Evolutionary conservation across 37 sponge, comb jelly and placozoan species (phyloP).

Genomic region (Ephydatia muelleri): DNA sequence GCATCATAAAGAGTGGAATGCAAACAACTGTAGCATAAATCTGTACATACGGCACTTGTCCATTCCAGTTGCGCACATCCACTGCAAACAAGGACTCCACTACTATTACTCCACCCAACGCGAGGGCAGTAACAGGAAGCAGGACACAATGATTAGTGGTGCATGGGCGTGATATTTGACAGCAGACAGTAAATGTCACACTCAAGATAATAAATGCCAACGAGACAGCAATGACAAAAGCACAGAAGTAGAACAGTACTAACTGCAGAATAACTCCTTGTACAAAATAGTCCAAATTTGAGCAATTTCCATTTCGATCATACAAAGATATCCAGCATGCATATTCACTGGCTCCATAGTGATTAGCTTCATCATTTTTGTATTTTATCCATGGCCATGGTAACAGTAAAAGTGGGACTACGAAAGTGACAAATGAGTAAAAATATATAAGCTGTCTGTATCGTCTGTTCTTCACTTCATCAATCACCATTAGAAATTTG

Average conservation of each 20-base stretch:
- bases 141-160: background rate
- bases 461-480: background rate
- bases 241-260: background rate
- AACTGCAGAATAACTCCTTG: too few relatives aligned
- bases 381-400: background rate
- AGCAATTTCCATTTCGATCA: background rate
- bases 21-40: background rate
- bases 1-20: background rate
- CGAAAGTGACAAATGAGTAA: background rate
- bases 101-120: background rate
- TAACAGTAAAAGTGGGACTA: background rate
- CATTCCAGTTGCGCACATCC: background rate
- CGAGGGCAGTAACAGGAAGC: background rate
- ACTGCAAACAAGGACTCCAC: background rate
- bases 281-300: background rate
- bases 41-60: background rate
- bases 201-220: background rate
- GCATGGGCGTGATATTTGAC: background rate
- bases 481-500: background rate
- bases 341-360: background rate
- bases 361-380: background rate
- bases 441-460: background rate
- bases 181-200: background rate
- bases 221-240: background rate
- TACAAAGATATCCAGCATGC: background rate